Conservation (phyloP, 92 coral and sea anemone species). For the Parazoanthus swiftii region DNA sequence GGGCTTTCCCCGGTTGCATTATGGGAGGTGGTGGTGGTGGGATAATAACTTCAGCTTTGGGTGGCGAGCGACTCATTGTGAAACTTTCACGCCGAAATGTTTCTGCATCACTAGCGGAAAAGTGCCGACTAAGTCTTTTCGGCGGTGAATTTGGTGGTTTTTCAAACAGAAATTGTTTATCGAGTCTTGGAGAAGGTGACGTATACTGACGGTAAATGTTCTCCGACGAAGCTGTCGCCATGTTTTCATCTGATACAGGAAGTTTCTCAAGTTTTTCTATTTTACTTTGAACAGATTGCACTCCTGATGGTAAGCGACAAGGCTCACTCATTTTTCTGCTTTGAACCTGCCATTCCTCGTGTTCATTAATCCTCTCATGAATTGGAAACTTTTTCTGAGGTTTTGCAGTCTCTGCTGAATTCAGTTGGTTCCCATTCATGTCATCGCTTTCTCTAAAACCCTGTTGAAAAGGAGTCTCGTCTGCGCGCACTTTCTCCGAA, state of each 20-base stretch:
- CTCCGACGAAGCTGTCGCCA: constrained; percentile 42
- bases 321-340: constrained; percentile 28
- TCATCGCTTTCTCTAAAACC: not conserved
- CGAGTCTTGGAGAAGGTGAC: constrained; percentile 45
- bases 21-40: constrained; percentile 52
- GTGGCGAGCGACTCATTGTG: constrained; percentile 17
- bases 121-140: constrained; percentile 6
- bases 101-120: constrained; percentile 21
- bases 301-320: not conserved
- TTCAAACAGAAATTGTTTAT: constrained; percentile 50
- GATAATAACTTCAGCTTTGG: constrained; percentile 30
- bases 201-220: constrained; percentile 46
- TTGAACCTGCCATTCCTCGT: constrained; percentile 17
- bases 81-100: constrained; percentile 16
- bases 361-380: not conserved
- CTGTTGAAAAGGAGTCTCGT: constrained; percentile 56
- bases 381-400: not conserved
- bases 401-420: constrained; percentile 9
- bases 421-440: not conserved
- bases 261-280: constrained; percentile 24
- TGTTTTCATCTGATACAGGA: not conserved
- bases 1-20: constrained; percentile 22
- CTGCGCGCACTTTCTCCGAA: constrained; percentile 58
- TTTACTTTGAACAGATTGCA: constrained; percentile 26
- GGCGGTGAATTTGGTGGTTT: constrained; percentile 16